Percentiles rank a stretch among this genome's conserved stretches.
These are phyloP conservation scores for Aix galericulata DNA, from an alignment of 2,113 vertebrate genomes.

Conservation along the genomic window DNA sequence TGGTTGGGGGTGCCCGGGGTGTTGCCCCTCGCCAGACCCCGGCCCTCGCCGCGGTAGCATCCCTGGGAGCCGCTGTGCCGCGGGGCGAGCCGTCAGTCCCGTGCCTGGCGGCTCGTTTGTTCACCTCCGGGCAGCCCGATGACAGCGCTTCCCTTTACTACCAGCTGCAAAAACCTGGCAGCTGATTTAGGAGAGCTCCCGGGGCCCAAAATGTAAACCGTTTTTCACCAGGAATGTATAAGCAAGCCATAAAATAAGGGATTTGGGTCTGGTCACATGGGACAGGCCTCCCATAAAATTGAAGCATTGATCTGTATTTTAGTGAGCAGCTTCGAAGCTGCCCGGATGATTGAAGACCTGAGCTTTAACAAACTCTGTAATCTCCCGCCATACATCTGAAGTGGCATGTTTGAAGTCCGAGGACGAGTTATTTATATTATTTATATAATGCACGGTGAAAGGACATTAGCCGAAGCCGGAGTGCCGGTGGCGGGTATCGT, in stretches of 20 bases:
- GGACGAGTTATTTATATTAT: slow-evolving; percentile 82
- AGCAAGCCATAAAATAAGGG: slow-evolving; percentile 94
- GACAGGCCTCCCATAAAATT: slow-evolving; percentile 85
- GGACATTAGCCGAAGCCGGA: slow-evolving; percentile 74
- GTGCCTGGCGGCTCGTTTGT: slow-evolving; percentile 77
- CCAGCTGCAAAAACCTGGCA: slow-evolving; percentile 85
- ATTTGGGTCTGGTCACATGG: slow-evolving; percentile 86
- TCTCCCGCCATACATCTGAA: slow-evolving; percentile 84
- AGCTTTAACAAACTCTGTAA: slow-evolving; percentile 80
- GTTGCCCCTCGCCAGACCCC: fast-evolving
- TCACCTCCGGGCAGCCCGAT: slow-evolving; percentile 72
- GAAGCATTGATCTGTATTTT: slow-evolving; percentile 85
- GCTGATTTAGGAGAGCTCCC: slow-evolving; percentile 93
- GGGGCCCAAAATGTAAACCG: slow-evolving; percentile 90
- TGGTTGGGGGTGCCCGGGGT: fast-evolving
- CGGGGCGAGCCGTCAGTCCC: slow-evolving; percentile 67
- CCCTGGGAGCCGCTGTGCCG: slow-evolving; percentile 19
- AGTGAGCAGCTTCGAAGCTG: slow-evolving; percentile 72
- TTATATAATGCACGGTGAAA: slow-evolving; percentile 72
- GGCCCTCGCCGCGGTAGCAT: neutral
- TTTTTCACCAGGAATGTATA: slow-evolving; percentile 92
- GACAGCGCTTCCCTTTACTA: slow-evolving; percentile 86
- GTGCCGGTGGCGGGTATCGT: neutral
- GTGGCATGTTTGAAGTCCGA: slow-evolving; percentile 83
- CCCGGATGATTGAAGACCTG: slow-evolving; percentile 74